Conservation (phyloP, 2,888 invertebrate species). For the Trachelus tabidus region DNA sequence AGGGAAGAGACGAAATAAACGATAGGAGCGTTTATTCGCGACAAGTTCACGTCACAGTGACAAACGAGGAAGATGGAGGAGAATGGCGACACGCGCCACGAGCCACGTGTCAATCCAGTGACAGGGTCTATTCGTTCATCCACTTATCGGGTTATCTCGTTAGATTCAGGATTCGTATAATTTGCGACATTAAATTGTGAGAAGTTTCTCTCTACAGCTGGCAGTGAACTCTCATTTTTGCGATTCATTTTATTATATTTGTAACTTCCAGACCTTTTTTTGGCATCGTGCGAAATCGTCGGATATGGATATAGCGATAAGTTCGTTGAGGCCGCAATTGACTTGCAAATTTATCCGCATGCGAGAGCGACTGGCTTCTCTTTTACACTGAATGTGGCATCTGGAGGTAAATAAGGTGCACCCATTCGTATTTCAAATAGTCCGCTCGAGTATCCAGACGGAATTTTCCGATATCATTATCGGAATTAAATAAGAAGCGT, state of each 20-base stretch:
- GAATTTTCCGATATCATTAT: not conserved
- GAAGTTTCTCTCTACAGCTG: not conserved
- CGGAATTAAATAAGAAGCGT: not conserved
- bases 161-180: not conserved
- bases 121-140: not conserved
- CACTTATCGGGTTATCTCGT: not conserved
- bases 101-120: not conserved
- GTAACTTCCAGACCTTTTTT: conserved; percentile 6
- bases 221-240: not conserved
- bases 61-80: not conserved
- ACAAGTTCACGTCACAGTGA: not conserved
- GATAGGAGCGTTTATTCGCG: not conserved
- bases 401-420: conserved; percentile 41
- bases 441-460: conserved; percentile 28
- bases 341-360: conserved; percentile 17
- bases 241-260: not conserved
- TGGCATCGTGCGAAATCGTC: conserved; percentile 34
- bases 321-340: conserved; percentile 30
- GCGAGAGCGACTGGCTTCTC: not conserved
- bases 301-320: conserved; percentile 48
- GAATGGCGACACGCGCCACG: not conserved
- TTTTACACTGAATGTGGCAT: conserved; percentile 13
- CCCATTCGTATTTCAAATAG: conserved; percentile 43
- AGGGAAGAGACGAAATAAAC: not conserved
- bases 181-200: not conserved